Evolutionary conservation across 1,140 invertebrate genomes (phyloP), one percentile per base, ranked within the genome.

Genomic region (Drosophila novamexicana): DNA sequence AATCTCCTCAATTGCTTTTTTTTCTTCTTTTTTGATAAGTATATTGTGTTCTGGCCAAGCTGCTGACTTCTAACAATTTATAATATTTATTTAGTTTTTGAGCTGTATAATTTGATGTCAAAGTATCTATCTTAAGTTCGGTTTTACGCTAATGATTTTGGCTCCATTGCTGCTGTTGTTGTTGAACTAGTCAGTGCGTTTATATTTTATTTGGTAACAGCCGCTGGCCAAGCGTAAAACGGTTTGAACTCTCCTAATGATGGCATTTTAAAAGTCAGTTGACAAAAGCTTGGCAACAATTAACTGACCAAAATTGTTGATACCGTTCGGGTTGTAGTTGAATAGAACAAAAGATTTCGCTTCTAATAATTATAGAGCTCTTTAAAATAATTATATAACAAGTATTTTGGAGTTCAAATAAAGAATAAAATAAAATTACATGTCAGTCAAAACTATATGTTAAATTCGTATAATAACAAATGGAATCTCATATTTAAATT

Each of bases 121-220:
- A 73, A 73, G 45, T 52, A 58, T 81, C 45, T 61, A 22, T 36
- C 56, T 65, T 63, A 75, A 75, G 14, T 16, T 72, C 4, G 22
- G 22, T 69, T 47, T n/a, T 49, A 62, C n/a, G 39, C 62, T 57
- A 47, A 66, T 45, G n/a, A 47, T 79, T 66, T 44, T 9, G 32
- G 14, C 7, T 72, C 18, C 65, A 58, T 66, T 54, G 4, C 34
- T 53, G 36, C 6, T 42, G 14, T 65, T 54, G 14, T 45, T 62
- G 8, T 34, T 67, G 22, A 69, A 75, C 54, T 75, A 75, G 75
- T 77, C 71, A 74, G 75, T 49, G 71, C 71, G 71, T 59, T 64
- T 59, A 74, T 77, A 52, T 62, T 57, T 62, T 16, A 52, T 73
- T 58, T 62, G n/a, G 45, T 67, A 67, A 58, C 63, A 36, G 54